Base-by-base conservation (phyloP, 2,888 invertebrate genomes). In the Synanthedon tipuliformis region DNA sequence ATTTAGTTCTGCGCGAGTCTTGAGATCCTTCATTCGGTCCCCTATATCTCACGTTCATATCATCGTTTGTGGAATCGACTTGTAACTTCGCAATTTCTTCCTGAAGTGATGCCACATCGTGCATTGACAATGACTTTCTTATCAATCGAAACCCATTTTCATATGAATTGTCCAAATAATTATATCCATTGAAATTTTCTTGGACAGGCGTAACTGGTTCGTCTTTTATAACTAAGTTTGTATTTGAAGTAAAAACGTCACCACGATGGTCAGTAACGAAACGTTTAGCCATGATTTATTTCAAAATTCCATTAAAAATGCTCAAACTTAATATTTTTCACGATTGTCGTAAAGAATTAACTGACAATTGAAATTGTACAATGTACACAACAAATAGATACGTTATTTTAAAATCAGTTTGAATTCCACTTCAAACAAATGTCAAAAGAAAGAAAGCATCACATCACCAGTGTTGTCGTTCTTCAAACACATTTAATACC, bases 51-150 rank as follows among this genome's bases (percentile, higher is more conserved):
- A 68, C 63, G 53, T 71, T 63, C 41, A 61, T 58, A 51, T 72
- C 69, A 52, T 71, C 67, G 51, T 60, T 66, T 40, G 70, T 65
- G 12, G 60, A 55, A 16, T 61, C 51, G n/a, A 68, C 58, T 52
- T 75, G 72, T 23, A 72, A 52, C 27, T 70, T 71, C 13, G 66
- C 60, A 4, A 75, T 54, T 45, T 77, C 73, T 51, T 77, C 62
- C 57, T 69, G 66, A 4, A 84, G 61, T 0, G 68, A 63, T 49
- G 74, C 58, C 54, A 87, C 71, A 56, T 87, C 82, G 56, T 64
- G 79, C 81, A 84, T 78, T 7, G 86, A 87, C 61, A 86, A 64
- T 4, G 86, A 87, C 60, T 78, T 85, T 52, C 70, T 76, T 71
- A 82, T 75, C 16, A 62, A 62, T 53, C 63, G 63, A 57, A 63